Conservation (phyloP, 2,113 vertebrate species). For the Drymodes brunneopygia region DNA sequence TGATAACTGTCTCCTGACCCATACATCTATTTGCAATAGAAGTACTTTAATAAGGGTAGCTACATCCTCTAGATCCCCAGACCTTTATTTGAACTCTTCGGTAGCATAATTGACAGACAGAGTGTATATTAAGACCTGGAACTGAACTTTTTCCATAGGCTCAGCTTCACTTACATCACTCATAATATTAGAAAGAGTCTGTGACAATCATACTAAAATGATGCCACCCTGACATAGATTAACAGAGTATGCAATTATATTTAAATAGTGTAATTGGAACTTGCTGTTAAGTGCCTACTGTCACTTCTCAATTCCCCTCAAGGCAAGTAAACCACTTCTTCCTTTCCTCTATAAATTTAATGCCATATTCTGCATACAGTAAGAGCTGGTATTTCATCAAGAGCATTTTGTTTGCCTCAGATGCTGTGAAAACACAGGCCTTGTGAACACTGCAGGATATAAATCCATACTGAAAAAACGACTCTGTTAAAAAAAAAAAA, state of each 20-base stretch:
- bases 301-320: conserved; percentile 72
- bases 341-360: conserved; percentile 68
- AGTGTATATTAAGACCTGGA: conserved; percentile 73
- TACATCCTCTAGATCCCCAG: conserved; percentile 72
- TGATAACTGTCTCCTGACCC: conserved; percentile 67
- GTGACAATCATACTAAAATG: conserved; percentile 72
- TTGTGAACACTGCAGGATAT: conserved; percentile 12
- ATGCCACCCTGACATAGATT: conserved; percentile 74
- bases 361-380: conserved; percentile 56
- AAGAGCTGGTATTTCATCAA: conserved; percentile 41
- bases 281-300: conserved; percentile 77
- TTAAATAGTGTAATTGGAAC: conserved; percentile 79
- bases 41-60: conserved; percentile 72
- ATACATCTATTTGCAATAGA: conserved; percentile 66
- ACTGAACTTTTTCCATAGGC: conserved; percentile 74
- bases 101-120: conserved; percentile 69
- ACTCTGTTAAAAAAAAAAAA: conserved; percentile 11
- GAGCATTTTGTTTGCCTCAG: conserved; percentile 45
- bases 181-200: conserved; percentile 72
- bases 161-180: conserved; percentile 68
- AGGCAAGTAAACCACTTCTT: conserved; percentile 62
- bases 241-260: conserved; percentile 77
- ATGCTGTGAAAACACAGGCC: conserved; percentile 52
- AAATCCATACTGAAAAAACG: conserved; percentile 5
- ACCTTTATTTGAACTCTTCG: conserved; percentile 78